Base-by-base conservation (phyloP, 2,888 invertebrate species). In the Tenthredo mesomela region DNA sequence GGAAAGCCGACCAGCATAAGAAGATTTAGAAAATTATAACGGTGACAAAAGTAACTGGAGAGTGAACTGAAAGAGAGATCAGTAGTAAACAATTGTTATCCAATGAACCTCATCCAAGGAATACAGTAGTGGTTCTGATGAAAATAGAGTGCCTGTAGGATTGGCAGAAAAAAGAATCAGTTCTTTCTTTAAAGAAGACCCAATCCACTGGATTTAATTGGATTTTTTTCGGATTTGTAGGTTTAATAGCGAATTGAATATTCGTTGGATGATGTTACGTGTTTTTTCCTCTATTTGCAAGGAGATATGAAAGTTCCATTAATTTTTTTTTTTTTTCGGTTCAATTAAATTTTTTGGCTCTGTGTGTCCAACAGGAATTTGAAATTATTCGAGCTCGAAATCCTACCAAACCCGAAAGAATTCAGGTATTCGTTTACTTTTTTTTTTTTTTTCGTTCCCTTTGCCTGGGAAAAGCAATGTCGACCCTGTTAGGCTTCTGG, bases 231-330 rank as follows among this genome's bases (percentile, higher is more conserved):
- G 29, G 6, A 6, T 67, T 33, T 67, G 18, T 67, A 15, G 67
- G 33, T 33, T 33, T 33, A 12, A 67, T 15, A 15, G 33, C 6
- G 33, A 67, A 33, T 67, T 33, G 12, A 67, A 67, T 33, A 67
- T 67, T 33, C 67, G 67, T 33, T 67, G 73, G 43, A 61, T 61
- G 61, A 25, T 61, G 61, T 61, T 25, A 21, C 61, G 25, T 61
- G 25, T 61, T 61, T 61, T 61, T 61, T 10, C 18, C 61, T 25
- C 25, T 61, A 61, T 61, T 61, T 61, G 61, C 12, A 10, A 61
- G 25, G 18, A 25, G 3, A 61, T 61, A 61, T 61, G 25, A 61
- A 61, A 25, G 25, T 12, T 61, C 10, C 21, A 21, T 61, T 61
- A 9, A 61, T 25, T 61, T 61, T 25, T 61, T 54, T 12, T 21